Base-by-base conservation (phyloP, 1,140 invertebrate species). In the Drosophila arawakana region DNA sequence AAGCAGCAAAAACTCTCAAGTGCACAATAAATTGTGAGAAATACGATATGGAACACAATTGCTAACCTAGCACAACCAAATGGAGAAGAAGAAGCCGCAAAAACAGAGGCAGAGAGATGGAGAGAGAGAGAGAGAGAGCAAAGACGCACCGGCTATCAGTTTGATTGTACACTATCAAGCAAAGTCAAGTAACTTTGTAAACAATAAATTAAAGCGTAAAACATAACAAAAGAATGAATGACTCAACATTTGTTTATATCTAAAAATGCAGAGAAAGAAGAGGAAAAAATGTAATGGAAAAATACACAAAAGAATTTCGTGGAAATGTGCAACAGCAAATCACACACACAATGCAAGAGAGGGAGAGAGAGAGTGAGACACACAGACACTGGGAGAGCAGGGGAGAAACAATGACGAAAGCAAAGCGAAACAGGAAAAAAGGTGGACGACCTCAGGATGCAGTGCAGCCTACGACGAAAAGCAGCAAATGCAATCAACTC, bases 361-460 rank as follows among this genome's bases (percentile, higher is more conserved):
- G 37, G 7, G 52, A 43, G 15, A 7, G 37, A 41, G 15, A 21
- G 5, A 25, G 49, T 7, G 21, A 46, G 7, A 63, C 10, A 66
- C 63, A 70, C 11, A 15, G 5, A 46, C 11, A 68, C 11, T 25
- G n/a, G 9, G 2, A 35, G 15, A 15, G 46, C 13, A 41, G 41
- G 57, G 30, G 43, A 35, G 52, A 75, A 76, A 76, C 73, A 76
- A 72, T 76, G 73, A 73, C 68, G 62, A 75, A 63, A 77, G 49
- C 55, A 57, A 60, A 73, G 58, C 35, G 37, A 72, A 78, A 72
- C 50, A 70, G 71, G 49, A 52, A 79, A 80, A 80, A 81, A 88
- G 84, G 84, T 89, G 34, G 67, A 89, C 84, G 84, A 88, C 84
- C 84, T 81, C 73, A 63, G 61, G 68, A 73, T 76, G 73, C 76